A percentile compares a stretch with the other conserved stretches of the same genome.
Evolutionary conservation across 2,888 invertebrate species (phyloP).

Genomic region (Geophilus truncorum): DNA sequence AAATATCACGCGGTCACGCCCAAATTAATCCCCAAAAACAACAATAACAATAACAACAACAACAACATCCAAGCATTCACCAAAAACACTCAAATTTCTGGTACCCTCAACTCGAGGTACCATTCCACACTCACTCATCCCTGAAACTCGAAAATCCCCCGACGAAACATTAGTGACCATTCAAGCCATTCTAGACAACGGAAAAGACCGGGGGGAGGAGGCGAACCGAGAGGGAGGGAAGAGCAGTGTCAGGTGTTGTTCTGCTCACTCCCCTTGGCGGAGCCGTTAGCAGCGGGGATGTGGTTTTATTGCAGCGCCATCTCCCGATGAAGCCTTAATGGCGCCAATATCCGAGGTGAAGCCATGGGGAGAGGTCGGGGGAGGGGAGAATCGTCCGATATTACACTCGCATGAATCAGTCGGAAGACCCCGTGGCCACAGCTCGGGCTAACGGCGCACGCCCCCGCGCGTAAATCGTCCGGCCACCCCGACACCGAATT

Average conservation of each 20-base stretch:
- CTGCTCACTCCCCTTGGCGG: neutral
- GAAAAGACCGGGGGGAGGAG: too few species aligned
- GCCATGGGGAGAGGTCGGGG: neutral
- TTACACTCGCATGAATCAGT: slow-evolving; percentile 28
- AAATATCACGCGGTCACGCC: too few species aligned
- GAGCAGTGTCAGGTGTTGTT: neutral
- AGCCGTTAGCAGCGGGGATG: slow-evolving; percentile 10
- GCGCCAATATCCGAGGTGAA: slow-evolving; percentile 31
- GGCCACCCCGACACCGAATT: slow-evolving; percentile 18
- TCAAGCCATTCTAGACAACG: too few species aligned
- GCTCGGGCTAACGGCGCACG: slow-evolving; percentile 27
- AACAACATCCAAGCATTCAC: too few species aligned
- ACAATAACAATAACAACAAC: too few species aligned
- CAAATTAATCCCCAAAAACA: too few species aligned
- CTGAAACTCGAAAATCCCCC: neutral
- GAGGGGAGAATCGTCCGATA: neutral
- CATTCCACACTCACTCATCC: too few species aligned
- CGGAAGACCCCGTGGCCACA: slow-evolving; percentile 29
- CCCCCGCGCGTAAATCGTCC: slow-evolving; percentile 19
- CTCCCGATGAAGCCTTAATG: slow-evolving; percentile 31
- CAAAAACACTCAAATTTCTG: too few species aligned
- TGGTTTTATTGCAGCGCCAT: slow-evolving; percentile 3
- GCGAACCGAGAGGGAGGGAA: neutral
- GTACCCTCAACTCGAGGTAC: too few species aligned
- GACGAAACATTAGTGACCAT: neutral